Percentiles rank a stretch among this genome's conserved stretches.
These are phyloP conservation scores for Struthio camelus DNA, from an alignment of 2,113 vertebrate species.

Conservation along the genomic window DNA sequence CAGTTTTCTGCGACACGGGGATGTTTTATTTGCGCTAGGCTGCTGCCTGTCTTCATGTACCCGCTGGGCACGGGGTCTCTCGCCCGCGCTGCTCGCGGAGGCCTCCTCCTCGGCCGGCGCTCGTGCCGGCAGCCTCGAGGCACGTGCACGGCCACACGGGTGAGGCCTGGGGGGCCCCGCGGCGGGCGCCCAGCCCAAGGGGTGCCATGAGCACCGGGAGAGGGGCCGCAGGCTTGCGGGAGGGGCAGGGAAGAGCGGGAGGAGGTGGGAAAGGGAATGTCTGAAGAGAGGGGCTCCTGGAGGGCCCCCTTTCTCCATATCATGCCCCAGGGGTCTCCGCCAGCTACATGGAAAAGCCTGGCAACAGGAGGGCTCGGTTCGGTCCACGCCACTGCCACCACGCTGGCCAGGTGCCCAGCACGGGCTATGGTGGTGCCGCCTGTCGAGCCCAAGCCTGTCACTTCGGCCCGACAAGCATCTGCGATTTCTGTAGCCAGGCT, in stretches of 20 bases:
- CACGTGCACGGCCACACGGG: no score
- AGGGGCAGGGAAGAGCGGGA: background rate
- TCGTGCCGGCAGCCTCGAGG: no score
- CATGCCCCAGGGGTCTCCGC: no score
- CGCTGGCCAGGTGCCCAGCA: no score
- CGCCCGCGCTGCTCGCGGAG: background rate
- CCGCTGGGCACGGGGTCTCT: background rate
- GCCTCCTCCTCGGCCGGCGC: background rate
- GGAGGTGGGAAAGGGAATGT: background rate
- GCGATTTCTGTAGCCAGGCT: background rate
- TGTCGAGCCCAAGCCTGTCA: no score
- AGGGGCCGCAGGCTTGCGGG: background rate
- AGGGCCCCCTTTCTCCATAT: no score
- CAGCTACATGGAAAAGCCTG: no score
- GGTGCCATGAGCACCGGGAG: background rate
- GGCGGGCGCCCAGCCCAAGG: background rate
- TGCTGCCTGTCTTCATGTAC: background rate
- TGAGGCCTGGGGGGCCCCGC: no score
- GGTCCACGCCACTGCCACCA: no score
- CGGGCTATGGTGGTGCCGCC: no score
- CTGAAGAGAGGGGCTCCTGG: no score
- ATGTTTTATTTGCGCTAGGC: rapidly evolving
- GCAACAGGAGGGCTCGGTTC: no score
- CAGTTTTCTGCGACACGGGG: background rate
- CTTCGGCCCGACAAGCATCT: background rate